Evolutionary conservation across 1,140 invertebrate species (phyloP).

Genomic region (Monochamus saltuarius): DNA sequence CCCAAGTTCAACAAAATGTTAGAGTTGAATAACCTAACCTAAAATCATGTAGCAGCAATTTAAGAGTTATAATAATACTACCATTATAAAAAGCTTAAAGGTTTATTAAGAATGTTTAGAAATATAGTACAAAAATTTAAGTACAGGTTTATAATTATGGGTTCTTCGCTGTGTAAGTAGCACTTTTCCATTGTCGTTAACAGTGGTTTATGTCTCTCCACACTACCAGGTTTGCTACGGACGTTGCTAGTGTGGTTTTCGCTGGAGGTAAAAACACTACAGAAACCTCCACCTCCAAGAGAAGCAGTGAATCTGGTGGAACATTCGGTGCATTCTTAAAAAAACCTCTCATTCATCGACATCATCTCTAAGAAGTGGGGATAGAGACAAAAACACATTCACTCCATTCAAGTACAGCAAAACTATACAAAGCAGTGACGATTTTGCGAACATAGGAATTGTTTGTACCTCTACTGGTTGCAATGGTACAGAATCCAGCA

Average conservation of each 20-base stretch:
- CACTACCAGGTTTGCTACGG: constrained; percentile 59
- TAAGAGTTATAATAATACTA: no score
- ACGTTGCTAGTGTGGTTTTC: constrained; percentile 59
- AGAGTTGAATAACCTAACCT: no score
- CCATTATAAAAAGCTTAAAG: no score
- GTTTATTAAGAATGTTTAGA: no score
- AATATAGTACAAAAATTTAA: not conserved
- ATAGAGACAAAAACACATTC: not conserved
- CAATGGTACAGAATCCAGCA: constrained; percentile 24
- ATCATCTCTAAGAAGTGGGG: not conserved
- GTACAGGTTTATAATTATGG: constrained; percentile 26
- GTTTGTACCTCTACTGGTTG: constrained; percentile 26
- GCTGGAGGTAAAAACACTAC: constrained; percentile 66
- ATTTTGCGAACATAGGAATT: constrained; percentile 4
- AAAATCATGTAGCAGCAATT: no score
- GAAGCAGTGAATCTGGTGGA: constrained; percentile 55
- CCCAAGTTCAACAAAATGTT: no score
- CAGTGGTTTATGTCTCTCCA: constrained; percentile 62
- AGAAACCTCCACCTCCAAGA: constrained; percentile 50
- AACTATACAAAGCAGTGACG: not conserved
- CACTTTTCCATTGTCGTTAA: constrained; percentile 74
- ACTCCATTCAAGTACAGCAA: constrained; percentile 3
- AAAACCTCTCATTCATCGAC: constrained; percentile 3
- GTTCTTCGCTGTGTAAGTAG: constrained; percentile 58
- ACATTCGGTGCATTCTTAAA: constrained; percentile 61